phyloP scores from a whole-genome alignment of 2,797 vertebrate genomes.

The Argyrosomus regius region DNA sequence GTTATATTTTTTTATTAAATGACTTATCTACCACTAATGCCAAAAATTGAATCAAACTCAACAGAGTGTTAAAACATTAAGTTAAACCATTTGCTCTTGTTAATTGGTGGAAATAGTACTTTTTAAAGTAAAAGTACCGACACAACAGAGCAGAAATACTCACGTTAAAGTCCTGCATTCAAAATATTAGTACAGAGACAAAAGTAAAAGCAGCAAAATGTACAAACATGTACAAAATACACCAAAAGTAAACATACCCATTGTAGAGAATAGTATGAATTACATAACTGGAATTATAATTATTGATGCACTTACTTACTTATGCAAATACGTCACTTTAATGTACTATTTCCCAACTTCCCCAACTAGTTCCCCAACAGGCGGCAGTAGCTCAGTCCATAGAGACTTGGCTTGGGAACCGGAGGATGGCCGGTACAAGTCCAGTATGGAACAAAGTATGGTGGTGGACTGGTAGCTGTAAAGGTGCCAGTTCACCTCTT shows the following conservation, averaged over 20 bases:
- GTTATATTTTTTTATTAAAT: neutral
- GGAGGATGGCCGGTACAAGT: no score
- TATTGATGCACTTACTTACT: neutral
- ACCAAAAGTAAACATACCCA: neutral
- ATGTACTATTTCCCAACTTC: neutral
- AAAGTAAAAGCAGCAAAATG: neutral
- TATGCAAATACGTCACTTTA: neutral
- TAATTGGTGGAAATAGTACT: no score
- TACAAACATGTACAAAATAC: neutral
- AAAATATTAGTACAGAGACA: neutral
- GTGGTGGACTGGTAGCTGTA: no score
- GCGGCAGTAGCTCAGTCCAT: no score
- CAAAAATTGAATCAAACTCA: neutral
- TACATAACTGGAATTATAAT: neutral
- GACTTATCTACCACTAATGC: neutral
- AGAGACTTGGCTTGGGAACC: no score
- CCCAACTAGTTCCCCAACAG: neutral
- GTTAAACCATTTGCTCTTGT: neutral
- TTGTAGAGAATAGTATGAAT: neutral
- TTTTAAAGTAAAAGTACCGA: neutral
- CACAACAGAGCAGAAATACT: neutral
- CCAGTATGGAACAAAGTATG: no score
- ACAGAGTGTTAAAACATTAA: neutral
- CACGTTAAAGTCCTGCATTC: neutral
- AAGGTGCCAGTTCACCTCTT: no score